Evolutionary conservation across 2,797 vertebrate species (phyloP).

Genomic region (Nannoperca obscura): DNA sequence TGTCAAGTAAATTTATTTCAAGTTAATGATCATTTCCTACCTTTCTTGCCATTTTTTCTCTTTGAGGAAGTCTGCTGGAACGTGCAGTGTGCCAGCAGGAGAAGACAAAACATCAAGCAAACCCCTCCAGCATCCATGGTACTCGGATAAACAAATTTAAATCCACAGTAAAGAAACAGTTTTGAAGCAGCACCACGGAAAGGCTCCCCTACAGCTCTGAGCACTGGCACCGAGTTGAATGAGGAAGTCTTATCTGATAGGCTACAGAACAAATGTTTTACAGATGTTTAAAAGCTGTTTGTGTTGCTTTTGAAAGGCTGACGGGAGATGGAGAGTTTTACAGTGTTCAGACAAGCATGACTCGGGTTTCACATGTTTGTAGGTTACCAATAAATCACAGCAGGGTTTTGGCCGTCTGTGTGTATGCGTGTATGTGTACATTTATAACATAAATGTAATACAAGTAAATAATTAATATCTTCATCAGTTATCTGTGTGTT

Average conservation of each 20-base stretch:
- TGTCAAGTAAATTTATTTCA: neutral
- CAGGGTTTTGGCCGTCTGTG: neutral
- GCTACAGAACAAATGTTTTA: slow-evolving; percentile 70
- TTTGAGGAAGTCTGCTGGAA: slow-evolving; percentile 78
- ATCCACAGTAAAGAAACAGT: slow-evolving; percentile 19
- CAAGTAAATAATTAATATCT: neutral
- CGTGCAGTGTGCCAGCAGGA: slow-evolving; percentile 80
- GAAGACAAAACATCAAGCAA: slow-evolving; percentile 84
- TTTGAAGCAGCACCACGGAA: slow-evolving; percentile 16
- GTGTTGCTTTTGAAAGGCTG: slow-evolving; percentile 40
- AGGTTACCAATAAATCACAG: slow-evolving; percentile 6
- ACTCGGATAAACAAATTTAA: neutral
- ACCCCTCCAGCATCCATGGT: slow-evolving; percentile 84
- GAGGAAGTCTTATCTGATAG: slow-evolving; percentile 64
- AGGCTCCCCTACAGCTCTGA: slow-evolving; percentile 35
- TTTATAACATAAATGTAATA: neutral
- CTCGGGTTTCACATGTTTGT: slow-evolving; percentile 41
- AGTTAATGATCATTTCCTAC: slow-evolving; percentile 73
- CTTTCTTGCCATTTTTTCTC: slow-evolving; percentile 86
- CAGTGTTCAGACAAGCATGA: slow-evolving; percentile 44
- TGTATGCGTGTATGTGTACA: neutral
- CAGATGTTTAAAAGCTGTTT: slow-evolving; percentile 75
- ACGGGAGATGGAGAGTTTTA: slow-evolving; percentile 19
- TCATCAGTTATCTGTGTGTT: neutral
- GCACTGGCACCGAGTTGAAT: slow-evolving; percentile 32